Percentiles rank a stretch among this genome's conserved stretches.
Evolutionary conservation across 2,888 invertebrate genomes (phyloP).

Genomic region (Pherbina coryleti): DNA sequence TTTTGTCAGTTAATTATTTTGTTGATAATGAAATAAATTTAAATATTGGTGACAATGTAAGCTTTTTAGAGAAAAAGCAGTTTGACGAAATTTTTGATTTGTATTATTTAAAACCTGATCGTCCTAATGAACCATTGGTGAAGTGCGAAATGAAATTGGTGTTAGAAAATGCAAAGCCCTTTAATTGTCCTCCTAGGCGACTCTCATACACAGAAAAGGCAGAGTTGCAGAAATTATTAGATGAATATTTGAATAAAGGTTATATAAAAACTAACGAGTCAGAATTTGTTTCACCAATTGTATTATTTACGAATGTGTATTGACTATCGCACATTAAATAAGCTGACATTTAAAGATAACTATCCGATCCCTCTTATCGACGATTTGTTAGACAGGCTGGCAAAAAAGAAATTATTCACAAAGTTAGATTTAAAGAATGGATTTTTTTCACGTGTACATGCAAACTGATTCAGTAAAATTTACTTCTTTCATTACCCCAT

Average conservation of each 20-base stretch:
- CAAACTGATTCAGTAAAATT: not conserved
- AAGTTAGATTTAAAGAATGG: conserved; percentile 41
- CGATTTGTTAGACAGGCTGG: conserved; percentile 30
- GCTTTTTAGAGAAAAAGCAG: not conserved
- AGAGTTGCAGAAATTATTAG: conserved; percentile 33
- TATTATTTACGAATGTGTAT: conserved; percentile 38
- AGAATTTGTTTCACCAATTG: conserved; percentile 10
- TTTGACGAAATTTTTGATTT: conserved; percentile 26
- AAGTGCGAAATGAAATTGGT: conserved; percentile 38
- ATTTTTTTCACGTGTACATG: conserved; percentile 33
- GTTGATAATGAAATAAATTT: conserved; percentile 11
- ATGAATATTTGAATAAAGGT: conserved; percentile 23
- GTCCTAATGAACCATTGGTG: conserved; percentile 33
- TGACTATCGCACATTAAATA: conserved; percentile 38
- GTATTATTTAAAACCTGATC: conserved; percentile 19
- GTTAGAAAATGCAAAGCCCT: conserved; percentile 33
- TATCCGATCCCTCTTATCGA: conserved; percentile 39
- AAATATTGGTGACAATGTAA: not conserved
- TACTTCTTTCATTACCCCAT: conserved; percentile 12
- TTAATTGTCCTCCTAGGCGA: conserved; percentile 39
- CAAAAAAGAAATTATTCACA: conserved; percentile 28
- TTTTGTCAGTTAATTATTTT: conserved; percentile 2
- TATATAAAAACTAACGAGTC: not conserved
- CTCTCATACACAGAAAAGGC: conserved; percentile 34
- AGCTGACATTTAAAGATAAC: conserved; percentile 17